These are phyloP conservation scores for Gavia stellata DNA, from an alignment of 2,113 vertebrate species.

Conservation along the genomic window DNA sequence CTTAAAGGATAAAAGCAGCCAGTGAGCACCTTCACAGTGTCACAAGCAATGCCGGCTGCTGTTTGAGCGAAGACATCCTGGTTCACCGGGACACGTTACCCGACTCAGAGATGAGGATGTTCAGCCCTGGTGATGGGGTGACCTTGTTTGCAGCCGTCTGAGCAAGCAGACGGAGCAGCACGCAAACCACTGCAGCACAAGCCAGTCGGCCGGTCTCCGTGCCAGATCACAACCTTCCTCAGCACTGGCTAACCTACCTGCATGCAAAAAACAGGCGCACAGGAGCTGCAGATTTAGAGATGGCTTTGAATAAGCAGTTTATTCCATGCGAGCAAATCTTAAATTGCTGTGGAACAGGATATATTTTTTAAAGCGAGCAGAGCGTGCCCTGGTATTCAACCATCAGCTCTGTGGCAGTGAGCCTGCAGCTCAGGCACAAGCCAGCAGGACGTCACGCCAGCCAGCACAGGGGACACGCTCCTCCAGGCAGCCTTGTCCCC, in stretches of 20 bases:
- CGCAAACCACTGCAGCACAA: not conserved
- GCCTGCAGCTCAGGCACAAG: not conserved
- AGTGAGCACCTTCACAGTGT: not conserved
- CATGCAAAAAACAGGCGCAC: not conserved
- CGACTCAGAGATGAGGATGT: not conserved
- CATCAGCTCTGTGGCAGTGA: not conserved
- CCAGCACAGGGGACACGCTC: not conserved
- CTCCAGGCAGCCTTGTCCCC: not conserved
- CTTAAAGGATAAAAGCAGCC: not conserved
- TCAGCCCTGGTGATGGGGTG: not conserved
- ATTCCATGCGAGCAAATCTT: not conserved
- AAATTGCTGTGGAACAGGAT: not conserved
- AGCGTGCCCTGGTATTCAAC: not conserved
- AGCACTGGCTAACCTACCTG: not conserved
- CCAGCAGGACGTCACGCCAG: fast-evolving
- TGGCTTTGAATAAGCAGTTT: not conserved
- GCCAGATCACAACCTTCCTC: not conserved
- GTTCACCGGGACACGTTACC: not conserved
- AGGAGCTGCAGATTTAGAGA: not conserved
- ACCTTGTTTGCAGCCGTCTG: constrained; percentile 24
- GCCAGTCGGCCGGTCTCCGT: not conserved
- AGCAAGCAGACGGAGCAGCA: not conserved
- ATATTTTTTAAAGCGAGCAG: not conserved
- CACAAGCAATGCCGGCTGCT: not conserved
- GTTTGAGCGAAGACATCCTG: not conserved